A percentile compares a stretch with the other conserved stretches of the same genome.
phyloP scores from a whole-genome alignment of 2,797 vertebrate genomes.

The Anolis apletophallus region DNA sequence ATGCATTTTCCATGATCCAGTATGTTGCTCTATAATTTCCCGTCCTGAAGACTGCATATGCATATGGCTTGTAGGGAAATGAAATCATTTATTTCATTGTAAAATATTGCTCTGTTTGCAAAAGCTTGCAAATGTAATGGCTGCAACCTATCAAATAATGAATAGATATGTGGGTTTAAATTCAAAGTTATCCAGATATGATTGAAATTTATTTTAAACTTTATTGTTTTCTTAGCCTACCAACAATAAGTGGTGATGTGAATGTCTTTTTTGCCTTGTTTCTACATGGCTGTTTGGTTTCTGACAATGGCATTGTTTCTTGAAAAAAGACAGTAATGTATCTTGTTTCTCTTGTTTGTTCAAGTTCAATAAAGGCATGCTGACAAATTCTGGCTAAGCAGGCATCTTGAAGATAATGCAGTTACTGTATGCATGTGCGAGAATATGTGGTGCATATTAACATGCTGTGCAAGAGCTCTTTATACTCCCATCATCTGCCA shows the following conservation, averaged over 20 bases:
- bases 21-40: conserved; percentile 44
- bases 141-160: conserved; percentile 40
- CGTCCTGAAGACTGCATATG: conserved; percentile 51
- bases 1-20: conserved; percentile 54
- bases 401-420: conserved; percentile 29
- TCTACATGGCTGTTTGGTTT: conserved; percentile 37
- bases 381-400: conserved; percentile 57
- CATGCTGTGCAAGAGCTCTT: conserved; percentile 58
- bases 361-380: conserved; percentile 66
- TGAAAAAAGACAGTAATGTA: conserved; percentile 63
- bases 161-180: conserved; percentile 43
- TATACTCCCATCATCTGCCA: conserved; percentile 51
- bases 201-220: conserved; percentile 34
- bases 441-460: conserved; percentile 66
- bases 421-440: conserved; percentile 56
- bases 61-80: conserved; percentile 54
- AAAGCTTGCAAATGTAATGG: conserved; percentile 29
- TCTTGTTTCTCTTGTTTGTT: conserved; percentile 54
- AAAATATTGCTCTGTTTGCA: conserved; percentile 52
- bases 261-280: conserved; percentile 58
- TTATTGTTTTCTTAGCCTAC: conserved; percentile 25
- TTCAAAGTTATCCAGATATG: conserved; percentile 38
- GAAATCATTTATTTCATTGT: conserved; percentile 61
- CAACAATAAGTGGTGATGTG: conserved; percentile 38
- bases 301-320: conserved; percentile 59